A percentile compares a stretch with the other conserved stretches of the same genome.
Conservation (phyloP, 2,113 vertebrate species). For the Peromyscus maniculatus region DNA sequence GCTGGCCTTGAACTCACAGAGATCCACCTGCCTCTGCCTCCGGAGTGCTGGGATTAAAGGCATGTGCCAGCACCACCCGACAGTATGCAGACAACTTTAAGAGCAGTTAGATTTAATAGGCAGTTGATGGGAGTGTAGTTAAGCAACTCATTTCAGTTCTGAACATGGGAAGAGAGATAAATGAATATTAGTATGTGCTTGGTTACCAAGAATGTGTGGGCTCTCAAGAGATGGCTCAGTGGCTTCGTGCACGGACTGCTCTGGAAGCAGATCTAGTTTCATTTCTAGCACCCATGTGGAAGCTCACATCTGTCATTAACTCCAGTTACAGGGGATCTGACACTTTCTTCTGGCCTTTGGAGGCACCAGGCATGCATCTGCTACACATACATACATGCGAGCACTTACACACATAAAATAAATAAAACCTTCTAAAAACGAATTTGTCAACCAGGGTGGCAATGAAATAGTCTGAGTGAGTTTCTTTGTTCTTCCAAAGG, state of each 20-base stretch:
- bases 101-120: slow-evolving; percentile 43
- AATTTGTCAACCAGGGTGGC: neutral
- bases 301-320: neutral
- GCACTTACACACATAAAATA: neutral
- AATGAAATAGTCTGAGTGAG: neutral
- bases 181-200: neutral
- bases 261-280: neutral
- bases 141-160: neutral
- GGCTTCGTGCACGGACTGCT: neutral
- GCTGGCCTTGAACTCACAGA: no score
- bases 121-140: slow-evolving; percentile 35
- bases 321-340: neutral
- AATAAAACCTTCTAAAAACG: neutral
- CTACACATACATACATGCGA: neutral
- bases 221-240: neutral
- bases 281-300: neutral
- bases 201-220: slow-evolving; percentile 31
- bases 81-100: slow-evolving; percentile 3
- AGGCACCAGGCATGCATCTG: fast-evolving
- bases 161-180: neutral
- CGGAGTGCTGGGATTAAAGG: no score
- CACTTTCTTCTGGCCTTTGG: no score
- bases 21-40: no score
- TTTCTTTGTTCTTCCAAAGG: neutral
- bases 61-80: no score